Conservation (phyloP, 2,113 vertebrate genomes). For the Cyprinus carpio region DNA sequence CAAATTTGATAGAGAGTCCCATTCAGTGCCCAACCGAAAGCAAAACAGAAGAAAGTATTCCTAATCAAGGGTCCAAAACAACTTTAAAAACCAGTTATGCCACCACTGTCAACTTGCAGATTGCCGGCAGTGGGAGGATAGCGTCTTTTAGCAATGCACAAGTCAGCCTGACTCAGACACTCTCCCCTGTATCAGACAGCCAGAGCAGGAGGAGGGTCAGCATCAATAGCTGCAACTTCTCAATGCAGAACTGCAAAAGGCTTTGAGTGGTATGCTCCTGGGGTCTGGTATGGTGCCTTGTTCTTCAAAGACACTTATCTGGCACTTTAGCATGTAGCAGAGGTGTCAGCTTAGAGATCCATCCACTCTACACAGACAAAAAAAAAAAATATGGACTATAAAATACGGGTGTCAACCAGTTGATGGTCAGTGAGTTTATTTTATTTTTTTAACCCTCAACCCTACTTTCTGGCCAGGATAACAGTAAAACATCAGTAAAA, state of each 20-base stretch:
- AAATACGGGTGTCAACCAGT: constrained; percentile 51
- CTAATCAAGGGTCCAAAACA: constrained; percentile 40
- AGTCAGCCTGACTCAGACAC: constrained; percentile 84
- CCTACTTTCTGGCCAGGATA: constrained; percentile 4
- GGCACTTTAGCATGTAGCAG: constrained; percentile 53
- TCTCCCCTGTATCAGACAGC: constrained; percentile 69
- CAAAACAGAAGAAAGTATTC: background rate
- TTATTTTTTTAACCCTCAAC: background rate
- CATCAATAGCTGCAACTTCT: constrained; percentile 69
- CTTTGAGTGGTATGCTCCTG: constrained; percentile 49
- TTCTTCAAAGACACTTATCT: constrained; percentile 48
- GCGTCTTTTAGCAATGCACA: constrained; percentile 85
- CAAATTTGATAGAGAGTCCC: constrained; percentile 30
- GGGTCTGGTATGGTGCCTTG: background rate
- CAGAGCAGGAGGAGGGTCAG: constrained; percentile 69
- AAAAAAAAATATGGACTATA: background rate
- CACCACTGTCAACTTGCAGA: constrained; percentile 88
- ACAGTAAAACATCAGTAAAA: constrained; percentile 30
- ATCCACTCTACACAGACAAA: constrained; percentile 29
- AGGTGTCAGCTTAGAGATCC: constrained; percentile 27
- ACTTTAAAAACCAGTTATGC: constrained; percentile 79
- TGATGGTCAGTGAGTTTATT: constrained; percentile 32
- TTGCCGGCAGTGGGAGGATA: constrained; percentile 82
- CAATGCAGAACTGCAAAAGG: constrained; percentile 65
- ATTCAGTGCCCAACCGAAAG: constrained; percentile 40